Evolutionary conservation across 2,888 invertebrate species (phyloP), one percentile per base, ranked within the genome.

Genomic region (Idaea biselata): DNA sequence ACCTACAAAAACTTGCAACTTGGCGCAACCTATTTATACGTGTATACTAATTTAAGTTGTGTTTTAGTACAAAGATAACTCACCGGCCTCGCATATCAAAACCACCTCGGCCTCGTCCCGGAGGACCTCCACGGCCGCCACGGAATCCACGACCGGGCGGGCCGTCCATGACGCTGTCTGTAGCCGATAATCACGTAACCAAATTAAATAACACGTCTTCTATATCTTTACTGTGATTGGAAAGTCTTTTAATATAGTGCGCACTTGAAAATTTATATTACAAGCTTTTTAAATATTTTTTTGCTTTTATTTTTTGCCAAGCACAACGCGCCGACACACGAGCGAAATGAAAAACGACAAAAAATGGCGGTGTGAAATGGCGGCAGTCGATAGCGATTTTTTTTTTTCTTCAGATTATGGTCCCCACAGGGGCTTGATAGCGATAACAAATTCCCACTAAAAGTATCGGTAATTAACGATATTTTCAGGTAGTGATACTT

Each of bases 81-180:
- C 79, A 92, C 92, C 92, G 85, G 73, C 92, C 92, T 61, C 91
- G 83, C 91, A 91, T 91, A 55, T 92, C 91, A 67, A 88, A 91
- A 55, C 89, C 89, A 58, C 91, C 90, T 70, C 91, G 79, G 58
- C 91, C 91, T 78, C 91, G 75, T 3, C 91, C 89, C 54, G 83
- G 86, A 44, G 89, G 91, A 1, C 89, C 89, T 62, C 91, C 91
- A 68, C 92, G 89, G 67, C 90, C 89, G 60, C 89, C 88, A 57
- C 90, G 88, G 71, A 89, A 92, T 55, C 91, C 92, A 58, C 89
- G 83, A 69, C 73, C 78, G 60, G 87, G 84, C 55, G 84, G 87
- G 7, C 87, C 88, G 33, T 87, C 88, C 88, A 88, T 88, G 55
- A 59, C 62, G 44, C 44, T 44, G 44, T 44, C 14, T 44, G 5